phyloP scores from a whole-genome alignment of 2,113 vertebrate genomes.

The Heterocephalus glaber region DNA sequence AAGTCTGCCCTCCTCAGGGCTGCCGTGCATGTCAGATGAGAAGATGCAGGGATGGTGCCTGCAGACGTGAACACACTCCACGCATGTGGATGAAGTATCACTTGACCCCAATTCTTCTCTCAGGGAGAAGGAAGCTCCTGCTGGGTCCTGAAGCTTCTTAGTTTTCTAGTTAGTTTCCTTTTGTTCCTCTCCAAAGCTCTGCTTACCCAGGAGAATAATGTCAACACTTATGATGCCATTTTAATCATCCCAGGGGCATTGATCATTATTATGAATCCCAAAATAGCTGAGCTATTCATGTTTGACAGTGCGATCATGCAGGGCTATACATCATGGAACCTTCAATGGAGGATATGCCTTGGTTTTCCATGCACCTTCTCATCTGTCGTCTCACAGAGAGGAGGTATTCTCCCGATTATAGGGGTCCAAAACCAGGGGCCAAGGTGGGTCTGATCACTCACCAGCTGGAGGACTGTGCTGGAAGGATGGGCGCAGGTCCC shows the following conservation, averaged over 20 bases:
- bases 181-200: not conserved
- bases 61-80: accelerated
- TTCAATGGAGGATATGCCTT: not conserved
- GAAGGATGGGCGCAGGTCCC: accelerated
- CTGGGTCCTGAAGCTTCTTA: not conserved
- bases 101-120: not conserved
- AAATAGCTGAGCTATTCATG: not conserved
- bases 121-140: accelerated
- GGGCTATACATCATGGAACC: accelerated
- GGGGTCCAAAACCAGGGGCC: no score
- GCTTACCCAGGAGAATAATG: not conserved
- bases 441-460: not conserved
- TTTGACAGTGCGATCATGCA: not conserved
- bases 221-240: not conserved
- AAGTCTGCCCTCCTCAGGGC: not conserved
- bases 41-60: accelerated
- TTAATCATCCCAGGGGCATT: not conserved
- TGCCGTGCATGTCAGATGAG: not conserved
- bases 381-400: not conserved
- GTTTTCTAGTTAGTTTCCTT: not conserved
- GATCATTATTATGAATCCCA: not conserved
- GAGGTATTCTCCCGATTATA: not conserved
- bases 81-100: accelerated
- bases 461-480: accelerated
- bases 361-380: not conserved